phyloP scores from a whole-genome alignment of 2,888 invertebrate genomes.

The Blastobasis adustella region DNA sequence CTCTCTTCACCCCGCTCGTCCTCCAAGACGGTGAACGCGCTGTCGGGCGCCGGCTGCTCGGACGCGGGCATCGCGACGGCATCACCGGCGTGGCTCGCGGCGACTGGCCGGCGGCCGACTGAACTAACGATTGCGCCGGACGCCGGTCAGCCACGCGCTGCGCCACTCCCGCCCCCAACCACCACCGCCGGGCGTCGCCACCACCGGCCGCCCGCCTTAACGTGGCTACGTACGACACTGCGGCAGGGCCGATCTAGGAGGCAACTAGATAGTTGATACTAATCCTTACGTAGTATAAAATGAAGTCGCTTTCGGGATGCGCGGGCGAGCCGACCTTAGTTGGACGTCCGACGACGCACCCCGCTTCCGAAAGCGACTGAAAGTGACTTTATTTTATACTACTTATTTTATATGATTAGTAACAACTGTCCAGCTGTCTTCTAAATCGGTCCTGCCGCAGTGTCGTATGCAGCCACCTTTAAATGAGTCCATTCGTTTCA shows the following conservation, averaged over 20 bases:
- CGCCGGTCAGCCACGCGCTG: slow-evolving; percentile 8
- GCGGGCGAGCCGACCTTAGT: too few relatives aligned
- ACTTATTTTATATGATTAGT: too few relatives aligned
- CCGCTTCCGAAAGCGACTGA: too few relatives aligned
- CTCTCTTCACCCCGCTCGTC: slow-evolving; percentile 18
- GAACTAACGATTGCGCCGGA: not conserved
- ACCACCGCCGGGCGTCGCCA: not conserved
- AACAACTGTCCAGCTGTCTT: too few relatives aligned
- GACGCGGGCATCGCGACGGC: slow-evolving; percentile 20
- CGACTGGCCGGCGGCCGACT: slow-evolving; percentile 11
- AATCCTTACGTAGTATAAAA: too few relatives aligned
- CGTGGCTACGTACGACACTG: not conserved
- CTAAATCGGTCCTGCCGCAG: not conserved
- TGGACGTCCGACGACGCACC: too few relatives aligned
- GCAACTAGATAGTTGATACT: too few relatives aligned
- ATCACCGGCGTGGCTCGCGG: slow-evolving; percentile 7
- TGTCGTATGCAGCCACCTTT: not conserved
- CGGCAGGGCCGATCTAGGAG: too few relatives aligned
- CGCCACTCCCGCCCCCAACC: too few relatives aligned
- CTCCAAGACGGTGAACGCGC: slow-evolving; percentile 48
- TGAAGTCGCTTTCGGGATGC: too few relatives aligned
- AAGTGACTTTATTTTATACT: too few relatives aligned
- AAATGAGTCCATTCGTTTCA: not conserved
- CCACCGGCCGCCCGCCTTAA: not conserved
- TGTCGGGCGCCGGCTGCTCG: slow-evolving; percentile 25